Evolutionary conservation across 2,797 vertebrate genomes (phyloP).

Genomic region (Pseudochromis fuscus): DNA sequence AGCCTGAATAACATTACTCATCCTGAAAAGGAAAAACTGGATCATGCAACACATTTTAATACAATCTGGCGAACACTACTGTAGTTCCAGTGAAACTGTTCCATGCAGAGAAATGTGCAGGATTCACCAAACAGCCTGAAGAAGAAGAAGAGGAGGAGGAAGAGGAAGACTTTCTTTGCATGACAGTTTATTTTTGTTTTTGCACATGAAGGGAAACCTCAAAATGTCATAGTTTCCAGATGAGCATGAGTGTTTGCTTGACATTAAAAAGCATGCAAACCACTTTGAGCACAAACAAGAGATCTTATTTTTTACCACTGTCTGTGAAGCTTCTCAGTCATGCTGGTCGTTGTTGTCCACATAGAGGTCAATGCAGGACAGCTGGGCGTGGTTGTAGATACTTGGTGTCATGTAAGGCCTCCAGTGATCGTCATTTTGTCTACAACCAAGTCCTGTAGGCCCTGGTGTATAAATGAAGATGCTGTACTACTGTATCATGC

Average conservation of each 20-base stretch:
- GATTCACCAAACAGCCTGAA: slow-evolving; percentile 31
- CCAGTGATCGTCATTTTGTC: too few relatives aligned
- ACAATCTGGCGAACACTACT: slow-evolving; percentile 5
- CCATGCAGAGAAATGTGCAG: slow-evolving; percentile 38
- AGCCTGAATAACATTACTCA: slow-evolving; percentile 16
- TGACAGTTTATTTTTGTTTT: slow-evolving; percentile 38
- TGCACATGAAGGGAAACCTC: slow-evolving; percentile 25
- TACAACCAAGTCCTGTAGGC: too few relatives aligned
- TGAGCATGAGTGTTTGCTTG: slow-evolving; percentile 60
- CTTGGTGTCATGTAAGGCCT: too few relatives aligned
- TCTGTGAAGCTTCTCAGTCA: too few relatives aligned
- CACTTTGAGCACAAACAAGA: slow-evolving; percentile 29
- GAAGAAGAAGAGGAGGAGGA: too few relatives aligned
- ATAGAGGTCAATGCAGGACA: too few relatives aligned
- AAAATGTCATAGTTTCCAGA: background rate
- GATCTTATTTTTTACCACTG: slow-evolving; percentile 11
- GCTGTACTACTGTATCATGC: slow-evolving; percentile 47
- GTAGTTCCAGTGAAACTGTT: slow-evolving; percentile 30
- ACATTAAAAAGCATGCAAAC: slow-evolving; percentile 61
- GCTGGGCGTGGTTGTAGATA: too few relatives aligned
- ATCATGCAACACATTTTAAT: slow-evolving; percentile 37
- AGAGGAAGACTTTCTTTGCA: slow-evolving; percentile 71
- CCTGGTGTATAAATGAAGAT: too few relatives aligned
- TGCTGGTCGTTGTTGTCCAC: too few relatives aligned
- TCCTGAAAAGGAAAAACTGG: slow-evolving; percentile 23